Percentiles rank a stretch among this genome's conserved stretches.
Conservation (phyloP, 2,888 invertebrate genomes). For the Gerris lacustris region DNA sequence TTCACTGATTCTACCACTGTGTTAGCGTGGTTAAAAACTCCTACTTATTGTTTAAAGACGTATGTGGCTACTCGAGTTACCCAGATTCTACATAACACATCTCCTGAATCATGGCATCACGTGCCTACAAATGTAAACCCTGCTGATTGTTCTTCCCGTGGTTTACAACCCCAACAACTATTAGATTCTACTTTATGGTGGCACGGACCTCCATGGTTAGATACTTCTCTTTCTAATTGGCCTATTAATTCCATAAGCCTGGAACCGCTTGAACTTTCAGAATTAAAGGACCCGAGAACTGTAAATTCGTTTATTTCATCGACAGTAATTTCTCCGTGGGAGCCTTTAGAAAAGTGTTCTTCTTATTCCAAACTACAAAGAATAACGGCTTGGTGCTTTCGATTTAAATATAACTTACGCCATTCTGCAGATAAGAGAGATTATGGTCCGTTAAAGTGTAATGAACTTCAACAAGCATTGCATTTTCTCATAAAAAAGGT, state of each 20-base stretch:
- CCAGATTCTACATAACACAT: conserved; percentile 29
- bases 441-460: no score
- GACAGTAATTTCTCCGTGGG: background rate
- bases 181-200: background rate
- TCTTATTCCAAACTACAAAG: background rate
- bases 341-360: background rate
- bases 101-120: conserved; percentile 28
- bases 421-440: no score
- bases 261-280: background rate
- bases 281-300: background rate
- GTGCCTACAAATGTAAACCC: conserved; percentile 32
- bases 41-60: background rate
- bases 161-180: background rate
- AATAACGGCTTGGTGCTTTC: background rate
- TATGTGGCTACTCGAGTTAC: conserved; percentile 29
- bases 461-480: no score
- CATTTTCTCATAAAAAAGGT: no score
- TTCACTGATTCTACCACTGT: background rate
- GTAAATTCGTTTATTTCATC: background rate
- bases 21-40: background rate
- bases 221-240: background rate
- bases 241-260: background rate
- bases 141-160: conserved; percentile 27
- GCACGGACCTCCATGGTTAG: background rate
- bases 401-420: no score